Evolutionary conservation across 2,888 invertebrate genomes (phyloP), one percentile per base, ranked within the genome.

Genomic region (Pediacus dermestoides): DNA sequence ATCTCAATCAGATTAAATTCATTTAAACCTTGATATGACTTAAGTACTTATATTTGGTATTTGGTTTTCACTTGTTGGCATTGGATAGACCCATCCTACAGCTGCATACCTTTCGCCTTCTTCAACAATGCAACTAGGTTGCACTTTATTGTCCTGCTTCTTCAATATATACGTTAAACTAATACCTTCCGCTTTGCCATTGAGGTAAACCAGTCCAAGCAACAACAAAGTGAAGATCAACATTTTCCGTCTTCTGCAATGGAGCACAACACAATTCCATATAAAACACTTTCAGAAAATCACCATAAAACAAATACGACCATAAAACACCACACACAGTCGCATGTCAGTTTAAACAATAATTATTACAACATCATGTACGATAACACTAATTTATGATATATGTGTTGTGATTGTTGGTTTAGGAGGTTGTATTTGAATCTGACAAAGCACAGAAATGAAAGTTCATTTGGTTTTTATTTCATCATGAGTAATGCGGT

Each of bases 41-140:
- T 3, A 10, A 9, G n/a, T 45, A 66, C 66, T 60, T 30, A 57
- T 54, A 42, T 52, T 48, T 3, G 64, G 62, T 28, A 59, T 30
- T 16, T 50, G 43, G 26, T 50, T 49, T 30, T 50, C 39, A 30
- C 21, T 41, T 13, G 41, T 44, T n/a, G 58, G 57, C 30, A 66
- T 46, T 4, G 66, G 66, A 41, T 60, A 67, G 13, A 61, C 48
- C 66, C 66, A 67, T 10, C 61, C 64, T 13, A 66, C 47, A 8
- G 55, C 67, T n/a, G 55, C 46, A 47, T 65, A 60, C 18, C 60
- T 47, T 21, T 61, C 61, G 25, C 56, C 45, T 35, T 61, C 64
- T 40, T 64, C 62, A 4, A 61, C 64, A 25, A 67, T 48, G 47
- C 66, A 67, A 44, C 57, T 60, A 3, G 61, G 60, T 31, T 58